phyloP scores from a whole-genome alignment of 2,888 invertebrate genomes.

The Acleris emargana region DNA sequence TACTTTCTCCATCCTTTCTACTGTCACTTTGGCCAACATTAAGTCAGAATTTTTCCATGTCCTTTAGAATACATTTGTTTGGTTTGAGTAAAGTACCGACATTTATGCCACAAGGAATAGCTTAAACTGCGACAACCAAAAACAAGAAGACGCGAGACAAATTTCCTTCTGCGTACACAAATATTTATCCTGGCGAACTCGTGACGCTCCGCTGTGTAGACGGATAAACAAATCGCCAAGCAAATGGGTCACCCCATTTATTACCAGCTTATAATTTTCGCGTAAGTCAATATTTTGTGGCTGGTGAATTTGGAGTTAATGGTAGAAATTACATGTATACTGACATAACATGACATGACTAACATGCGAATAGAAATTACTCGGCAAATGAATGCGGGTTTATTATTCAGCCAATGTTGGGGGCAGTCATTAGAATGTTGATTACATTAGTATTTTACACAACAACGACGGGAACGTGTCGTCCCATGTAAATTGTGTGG shows the following conservation, averaged over 20 bases:
- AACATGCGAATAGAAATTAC: not conserved
- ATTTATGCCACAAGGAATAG: conserved; percentile 14
- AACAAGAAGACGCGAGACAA: conserved; percentile 35
- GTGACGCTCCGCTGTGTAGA: conserved; percentile 36
- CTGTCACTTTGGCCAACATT: not conserved
- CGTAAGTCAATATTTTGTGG: conserved; percentile 28
- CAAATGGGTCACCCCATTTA: conserved; percentile 37
- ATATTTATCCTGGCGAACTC: conserved; percentile 37
- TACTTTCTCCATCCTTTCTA: not conserved
- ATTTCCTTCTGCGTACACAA: conserved; percentile 37
- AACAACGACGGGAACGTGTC: conserved; percentile 55
- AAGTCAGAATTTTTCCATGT: conserved; percentile 4
- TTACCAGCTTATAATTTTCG: conserved; percentile 35
- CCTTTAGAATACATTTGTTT: conserved; percentile 6
- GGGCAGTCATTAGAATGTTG: conserved; percentile 12
- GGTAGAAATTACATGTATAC: no score
- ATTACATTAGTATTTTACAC: conserved; percentile 45
- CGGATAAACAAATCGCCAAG: conserved; percentile 37
- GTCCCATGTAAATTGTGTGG: conserved; percentile 74
- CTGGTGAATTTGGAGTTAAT: conserved; percentile 17
- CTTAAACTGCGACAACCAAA: conserved; percentile 32
- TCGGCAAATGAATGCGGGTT: not conserved
- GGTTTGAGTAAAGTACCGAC: conserved; percentile 11
- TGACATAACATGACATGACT: not conserved
- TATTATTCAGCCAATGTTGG: not conserved